Evolutionary conservation across 2,113 vertebrate genomes (phyloP).

Genomic region (Hemibagrus wyckioides): DNA sequence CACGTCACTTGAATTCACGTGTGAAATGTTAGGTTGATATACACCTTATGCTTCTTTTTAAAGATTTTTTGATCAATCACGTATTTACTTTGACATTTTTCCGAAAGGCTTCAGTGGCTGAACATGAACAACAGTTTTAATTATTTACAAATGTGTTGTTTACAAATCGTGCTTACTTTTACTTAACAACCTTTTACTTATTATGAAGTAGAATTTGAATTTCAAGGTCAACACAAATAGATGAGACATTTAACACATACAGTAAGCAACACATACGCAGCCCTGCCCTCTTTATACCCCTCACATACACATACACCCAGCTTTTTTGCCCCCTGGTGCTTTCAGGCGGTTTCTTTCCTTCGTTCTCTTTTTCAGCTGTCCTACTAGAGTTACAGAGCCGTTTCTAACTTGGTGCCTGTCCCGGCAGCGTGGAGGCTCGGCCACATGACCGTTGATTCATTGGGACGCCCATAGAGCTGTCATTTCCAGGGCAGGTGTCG

Average conservation of each 20-base stretch:
- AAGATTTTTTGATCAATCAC: neutral
- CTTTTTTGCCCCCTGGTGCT: conserved; percentile 54
- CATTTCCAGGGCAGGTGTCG: conserved; percentile 94
- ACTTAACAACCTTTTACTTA: neutral
- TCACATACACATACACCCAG: neutral
- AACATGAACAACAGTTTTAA: too few species aligned
- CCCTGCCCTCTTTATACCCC: neutral
- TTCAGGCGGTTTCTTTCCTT: conserved; percentile 66
- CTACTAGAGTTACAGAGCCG: conserved; percentile 88
- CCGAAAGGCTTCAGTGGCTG: neutral
- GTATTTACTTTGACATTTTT: neutral
- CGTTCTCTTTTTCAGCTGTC: conserved; percentile 83
- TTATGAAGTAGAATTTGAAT: neutral
- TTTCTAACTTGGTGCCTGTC: conserved; percentile 88
- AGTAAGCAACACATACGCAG: conserved; percentile 1
- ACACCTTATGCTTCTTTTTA: neutral
- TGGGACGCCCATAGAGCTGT: conserved; percentile 94
- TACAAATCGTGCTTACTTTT: too few species aligned
- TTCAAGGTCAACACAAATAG: neutral
- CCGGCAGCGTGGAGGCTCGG: conserved; percentile 75
- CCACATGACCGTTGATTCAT: conserved; percentile 98
- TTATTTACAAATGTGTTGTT: too few species aligned
- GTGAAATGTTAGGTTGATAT: neutral
- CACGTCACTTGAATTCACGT: neutral
- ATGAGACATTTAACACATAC: neutral